Conservation (phyloP, 2,797 vertebrate genomes). For the Euphonia xanthogaster region DNA sequence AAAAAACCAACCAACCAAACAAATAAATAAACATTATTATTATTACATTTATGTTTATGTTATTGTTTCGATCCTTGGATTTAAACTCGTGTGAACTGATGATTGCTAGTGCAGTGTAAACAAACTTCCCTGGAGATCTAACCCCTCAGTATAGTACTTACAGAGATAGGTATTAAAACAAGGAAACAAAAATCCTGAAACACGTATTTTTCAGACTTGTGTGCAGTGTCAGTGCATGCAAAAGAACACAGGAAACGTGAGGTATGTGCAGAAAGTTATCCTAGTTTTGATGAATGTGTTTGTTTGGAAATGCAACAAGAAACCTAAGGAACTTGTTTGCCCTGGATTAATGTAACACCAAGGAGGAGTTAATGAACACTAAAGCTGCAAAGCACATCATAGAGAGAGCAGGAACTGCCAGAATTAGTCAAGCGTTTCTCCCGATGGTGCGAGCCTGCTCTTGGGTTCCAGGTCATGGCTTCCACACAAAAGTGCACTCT, state of each 20-base stretch:
- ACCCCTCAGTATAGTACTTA: rapidly evolving
- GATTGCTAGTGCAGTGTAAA: background rate
- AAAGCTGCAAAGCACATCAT: background rate
- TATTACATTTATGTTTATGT: background rate
- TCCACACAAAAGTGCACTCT: conserved; percentile 41
- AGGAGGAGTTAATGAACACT: conserved; percentile 10
- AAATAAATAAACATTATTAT: too few relatives aligned
- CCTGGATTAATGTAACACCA: background rate
- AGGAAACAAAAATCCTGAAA: background rate
- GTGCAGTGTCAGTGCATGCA: background rate
- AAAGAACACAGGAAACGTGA: background rate
- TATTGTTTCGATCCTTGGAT: background rate
- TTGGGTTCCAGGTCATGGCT: conserved; percentile 51
- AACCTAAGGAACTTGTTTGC: background rate
- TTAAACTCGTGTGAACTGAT: background rate
- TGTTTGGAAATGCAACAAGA: background rate
- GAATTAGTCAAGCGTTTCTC: background rate
- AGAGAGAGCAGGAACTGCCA: background rate
- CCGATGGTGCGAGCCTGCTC: background rate
- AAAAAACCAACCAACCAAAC: too few relatives aligned
- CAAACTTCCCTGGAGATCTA: background rate
- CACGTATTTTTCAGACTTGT: background rate
- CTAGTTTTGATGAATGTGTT: background rate
- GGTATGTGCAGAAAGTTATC: rapidly evolving
- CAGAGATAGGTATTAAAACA: background rate